These are phyloP conservation scores for Felis catus DNA, from an alignment of 2,113 vertebrate genomes.

Conservation along the genomic window F.catus_Fca126_mat1.0 CM031420.1:127432001-127432500, in stretches of 20 bases:
- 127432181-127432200: not conserved
- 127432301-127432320: not conserved
- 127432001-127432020: not conserved
- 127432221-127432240: accelerated
- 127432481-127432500: constrained; percentile 33
- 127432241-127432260: not conserved
- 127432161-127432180: not conserved
- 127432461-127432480: not conserved
- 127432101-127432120: not conserved
- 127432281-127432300: not conserved
- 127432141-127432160: not conserved
- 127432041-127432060: not conserved
- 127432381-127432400: not conserved
- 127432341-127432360: not conserved
- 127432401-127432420: not conserved
- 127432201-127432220: not conserved
- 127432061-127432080: not conserved
- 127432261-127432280: not conserved
- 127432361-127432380: not conserved
- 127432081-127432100: not conserved
- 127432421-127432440: not conserved
- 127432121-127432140: not conserved
- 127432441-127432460: not conserved
- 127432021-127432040: not conserved
- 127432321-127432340: not conserved